These are phyloP conservation scores for Labia minor DNA, from an alignment of 2,888 invertebrate species.

Conservation along the genomic window DNA sequence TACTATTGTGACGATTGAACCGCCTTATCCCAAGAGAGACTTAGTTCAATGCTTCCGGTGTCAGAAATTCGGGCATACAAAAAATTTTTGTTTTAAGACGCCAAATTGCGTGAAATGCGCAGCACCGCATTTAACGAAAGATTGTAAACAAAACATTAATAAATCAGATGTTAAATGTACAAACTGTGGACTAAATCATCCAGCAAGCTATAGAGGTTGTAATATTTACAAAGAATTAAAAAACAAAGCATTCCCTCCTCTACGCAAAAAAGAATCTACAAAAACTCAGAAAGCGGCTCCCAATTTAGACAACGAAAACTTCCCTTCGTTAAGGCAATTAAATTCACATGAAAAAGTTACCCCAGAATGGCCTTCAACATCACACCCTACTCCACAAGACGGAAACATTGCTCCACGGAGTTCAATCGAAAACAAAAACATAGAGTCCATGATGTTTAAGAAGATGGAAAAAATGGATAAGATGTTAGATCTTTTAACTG, in stretches of 20 bases:
- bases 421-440: too few species aligned
- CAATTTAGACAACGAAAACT: neutral
- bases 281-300: neutral
- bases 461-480: too few species aligned
- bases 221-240: slow-evolving; percentile 20
- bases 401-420: neutral
- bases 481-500: too few species aligned
- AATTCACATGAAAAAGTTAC: neutral
- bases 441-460: too few species aligned
- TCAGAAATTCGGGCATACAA: slow-evolving; percentile 26
- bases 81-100: slow-evolving; percentile 25
- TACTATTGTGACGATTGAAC: slow-evolving; percentile 23
- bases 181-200: slow-evolving; percentile 27
- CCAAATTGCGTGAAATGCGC: neutral
- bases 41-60: slow-evolving; percentile 27
- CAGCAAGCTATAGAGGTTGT: too few species aligned
- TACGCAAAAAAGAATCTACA: neutral
- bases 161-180: slow-evolving; percentile 21
- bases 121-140: neutral
- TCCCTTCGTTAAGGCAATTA: too few species aligned
- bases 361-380: neutral
- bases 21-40: slow-evolving; percentile 23
- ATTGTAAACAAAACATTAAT: neutral
- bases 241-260: slow-evolving; percentile 13
- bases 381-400: neutral